A percentile compares a stretch with the other conserved stretches of the same genome.
These are phyloP conservation scores for Sciurus vulgaris DNA, from an alignment of 2,797 vertebrate species.

Conservation along the genomic window DNA sequence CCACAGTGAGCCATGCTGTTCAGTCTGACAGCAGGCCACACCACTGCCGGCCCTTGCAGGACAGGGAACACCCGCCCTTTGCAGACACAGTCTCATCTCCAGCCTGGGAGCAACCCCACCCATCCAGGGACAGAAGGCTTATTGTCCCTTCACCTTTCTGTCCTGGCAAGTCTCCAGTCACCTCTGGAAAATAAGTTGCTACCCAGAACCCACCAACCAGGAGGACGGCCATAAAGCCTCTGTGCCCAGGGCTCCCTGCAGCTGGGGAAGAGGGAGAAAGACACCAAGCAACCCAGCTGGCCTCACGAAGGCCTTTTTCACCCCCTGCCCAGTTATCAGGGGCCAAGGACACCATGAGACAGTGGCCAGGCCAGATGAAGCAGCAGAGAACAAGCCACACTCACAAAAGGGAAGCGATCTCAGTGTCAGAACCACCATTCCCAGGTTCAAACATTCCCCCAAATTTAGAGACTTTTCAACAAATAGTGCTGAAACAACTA, in stretches of 20 bases:
- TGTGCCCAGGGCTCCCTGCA: background rate
- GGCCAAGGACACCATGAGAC: background rate
- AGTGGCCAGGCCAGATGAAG: background rate
- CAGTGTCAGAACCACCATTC: background rate
- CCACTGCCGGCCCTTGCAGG: background rate
- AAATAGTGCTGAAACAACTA: conserved; percentile 2
- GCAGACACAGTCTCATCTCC: background rate
- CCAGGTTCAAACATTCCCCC: background rate
- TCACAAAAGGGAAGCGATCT: background rate
- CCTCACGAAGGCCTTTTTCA: background rate
- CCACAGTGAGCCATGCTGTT: background rate
- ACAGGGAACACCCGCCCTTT: background rate
- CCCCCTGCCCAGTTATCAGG: too few species aligned
- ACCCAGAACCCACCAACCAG: background rate
- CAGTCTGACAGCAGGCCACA: background rate
- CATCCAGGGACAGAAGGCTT: background rate
- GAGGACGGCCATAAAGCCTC: background rate
- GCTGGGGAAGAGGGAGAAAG: background rate
- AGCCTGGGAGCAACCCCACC: background rate
- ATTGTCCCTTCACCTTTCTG: conserved; percentile 19
- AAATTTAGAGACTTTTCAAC: background rate
- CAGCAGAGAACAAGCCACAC: background rate
- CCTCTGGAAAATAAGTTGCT: background rate
- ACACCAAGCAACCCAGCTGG: background rate
- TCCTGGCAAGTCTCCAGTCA: conserved; percentile 29